Conservation (phyloP, 92 coral and sea anemone genomes). For the Bergia sp. region DNA sequence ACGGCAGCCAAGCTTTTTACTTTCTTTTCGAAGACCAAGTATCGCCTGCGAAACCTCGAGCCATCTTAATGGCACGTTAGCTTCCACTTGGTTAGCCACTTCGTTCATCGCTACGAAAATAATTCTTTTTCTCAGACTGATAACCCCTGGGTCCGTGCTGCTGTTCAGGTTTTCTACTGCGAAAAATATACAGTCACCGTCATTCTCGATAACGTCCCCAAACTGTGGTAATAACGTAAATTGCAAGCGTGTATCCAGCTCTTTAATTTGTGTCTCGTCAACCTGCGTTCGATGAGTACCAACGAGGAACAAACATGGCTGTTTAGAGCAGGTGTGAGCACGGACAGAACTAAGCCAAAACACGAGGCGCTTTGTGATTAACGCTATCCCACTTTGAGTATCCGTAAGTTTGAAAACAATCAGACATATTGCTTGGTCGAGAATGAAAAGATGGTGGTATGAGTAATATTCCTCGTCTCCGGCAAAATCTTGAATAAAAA, state of each 20-base stretch:
- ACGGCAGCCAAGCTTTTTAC: neutral
- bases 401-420: slow-evolving; percentile 12
- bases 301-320: slow-evolving; percentile 13
- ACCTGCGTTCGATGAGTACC: slow-evolving; percentile 16
- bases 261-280: neutral
- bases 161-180: slow-evolving; percentile 24
- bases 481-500: slow-evolving; percentile 26
- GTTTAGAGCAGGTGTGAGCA: neutral
- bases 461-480: slow-evolving; percentile 22
- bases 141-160: neutral
- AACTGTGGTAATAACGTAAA: slow-evolving; percentile 6
- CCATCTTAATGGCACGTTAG: slow-evolving; percentile 10
- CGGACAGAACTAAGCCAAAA: slow-evolving; percentile 18
- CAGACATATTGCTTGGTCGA: slow-evolving; percentile 12
- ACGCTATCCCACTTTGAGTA: neutral
- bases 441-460: slow-evolving; percentile 9
- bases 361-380: slow-evolving; percentile 8
- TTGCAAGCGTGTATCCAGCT: neutral
- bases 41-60: slow-evolving; percentile 14
- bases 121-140: neutral
- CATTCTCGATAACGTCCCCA: slow-evolving; percentile 20
- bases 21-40: slow-evolving; percentile 3
- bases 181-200: slow-evolving; percentile 11
- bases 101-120: neutral
- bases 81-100: slow-evolving; percentile 6